Conservation (phyloP, 2,797 vertebrate species). For the Bryconaethiops microstoma region DNA sequence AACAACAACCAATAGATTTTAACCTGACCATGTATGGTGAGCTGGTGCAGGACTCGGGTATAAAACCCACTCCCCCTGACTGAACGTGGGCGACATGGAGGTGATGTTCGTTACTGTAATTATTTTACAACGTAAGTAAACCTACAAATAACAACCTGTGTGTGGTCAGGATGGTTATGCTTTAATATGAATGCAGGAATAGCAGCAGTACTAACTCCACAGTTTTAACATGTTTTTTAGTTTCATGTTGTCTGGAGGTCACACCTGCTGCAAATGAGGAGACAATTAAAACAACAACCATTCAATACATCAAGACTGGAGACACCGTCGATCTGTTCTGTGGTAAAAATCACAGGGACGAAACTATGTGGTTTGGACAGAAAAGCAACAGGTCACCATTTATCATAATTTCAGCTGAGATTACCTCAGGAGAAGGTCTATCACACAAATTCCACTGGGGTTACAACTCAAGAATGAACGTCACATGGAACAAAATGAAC, state of each 20-base stretch:
- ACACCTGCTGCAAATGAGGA: neutral
- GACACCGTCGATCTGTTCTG: neutral
- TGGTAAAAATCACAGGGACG: slow-evolving; percentile 7
- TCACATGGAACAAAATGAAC: neutral
- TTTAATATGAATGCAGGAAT: no score
- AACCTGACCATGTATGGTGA: slow-evolving; percentile 10
- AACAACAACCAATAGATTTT: slow-evolving; percentile 10
- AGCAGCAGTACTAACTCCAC: neutral
- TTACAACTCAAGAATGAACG: slow-evolving; percentile 2
- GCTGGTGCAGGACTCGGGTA: slow-evolving; percentile 2
- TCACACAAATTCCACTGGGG: neutral
- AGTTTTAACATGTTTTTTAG: neutral
- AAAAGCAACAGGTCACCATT: slow-evolving; percentile 1
- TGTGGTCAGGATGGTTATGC: neutral
- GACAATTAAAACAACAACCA: neutral
- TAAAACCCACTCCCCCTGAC: slow-evolving; percentile 6
- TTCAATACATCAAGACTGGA: neutral
- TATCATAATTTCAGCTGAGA: slow-evolving; percentile 1
- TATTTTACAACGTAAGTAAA: slow-evolving; percentile 5
- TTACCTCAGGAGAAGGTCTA: neutral
- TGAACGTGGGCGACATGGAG: neutral
- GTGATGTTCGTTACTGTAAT: neutral
- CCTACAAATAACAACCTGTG: neutral
- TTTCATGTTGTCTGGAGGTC: neutral
- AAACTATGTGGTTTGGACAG: slow-evolving; percentile 15